A percentile compares a stretch with the other conserved stretches of the same genome.
Evolutionary conservation across 2,797 vertebrate genomes (phyloP).

Genomic region (Buceros bicornis): DNA sequence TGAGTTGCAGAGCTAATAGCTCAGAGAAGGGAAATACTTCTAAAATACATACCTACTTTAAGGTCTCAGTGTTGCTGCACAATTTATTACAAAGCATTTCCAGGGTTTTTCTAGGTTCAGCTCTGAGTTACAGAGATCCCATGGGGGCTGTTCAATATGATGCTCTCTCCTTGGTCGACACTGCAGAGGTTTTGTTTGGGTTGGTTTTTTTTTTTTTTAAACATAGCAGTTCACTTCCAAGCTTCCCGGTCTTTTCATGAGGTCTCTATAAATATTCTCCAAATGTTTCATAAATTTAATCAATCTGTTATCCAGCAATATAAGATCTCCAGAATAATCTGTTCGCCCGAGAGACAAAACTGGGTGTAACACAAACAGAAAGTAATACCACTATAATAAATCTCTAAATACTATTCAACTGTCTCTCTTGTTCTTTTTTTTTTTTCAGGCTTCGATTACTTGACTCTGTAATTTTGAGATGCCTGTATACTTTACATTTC

Average conservation of each 20-base stretch:
- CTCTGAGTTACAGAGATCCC: not conserved
- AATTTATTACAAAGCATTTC: not conserved
- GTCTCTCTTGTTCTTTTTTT: not conserved
- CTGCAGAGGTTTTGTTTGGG: not conserved
- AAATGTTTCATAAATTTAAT: slow-evolving; percentile 24
- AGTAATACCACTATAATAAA: slow-evolving; percentile 6
- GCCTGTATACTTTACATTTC: slow-evolving; percentile 3
- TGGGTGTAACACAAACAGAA: slow-evolving; percentile 22
- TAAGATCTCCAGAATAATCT: slow-evolving; percentile 14
- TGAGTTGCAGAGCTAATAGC: not conserved
- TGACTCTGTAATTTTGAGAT: not conserved
- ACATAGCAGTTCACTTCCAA: not conserved
- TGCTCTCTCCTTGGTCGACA: not conserved
- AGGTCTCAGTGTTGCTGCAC: not conserved
- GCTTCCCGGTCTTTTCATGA: not conserved
- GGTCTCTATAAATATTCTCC: not conserved
- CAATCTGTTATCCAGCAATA: not conserved
- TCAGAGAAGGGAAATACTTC: not conserved
- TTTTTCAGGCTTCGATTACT: not conserved
- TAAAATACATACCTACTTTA: not conserved
- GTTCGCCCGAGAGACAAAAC: not conserved
- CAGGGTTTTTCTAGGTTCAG: not conserved
- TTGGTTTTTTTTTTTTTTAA: not conserved
- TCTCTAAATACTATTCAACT: not conserved
- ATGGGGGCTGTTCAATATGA: not conserved